Base-by-base conservation (phyloP, 2,888 invertebrate genomes). In the Thyatira batis region DNA sequence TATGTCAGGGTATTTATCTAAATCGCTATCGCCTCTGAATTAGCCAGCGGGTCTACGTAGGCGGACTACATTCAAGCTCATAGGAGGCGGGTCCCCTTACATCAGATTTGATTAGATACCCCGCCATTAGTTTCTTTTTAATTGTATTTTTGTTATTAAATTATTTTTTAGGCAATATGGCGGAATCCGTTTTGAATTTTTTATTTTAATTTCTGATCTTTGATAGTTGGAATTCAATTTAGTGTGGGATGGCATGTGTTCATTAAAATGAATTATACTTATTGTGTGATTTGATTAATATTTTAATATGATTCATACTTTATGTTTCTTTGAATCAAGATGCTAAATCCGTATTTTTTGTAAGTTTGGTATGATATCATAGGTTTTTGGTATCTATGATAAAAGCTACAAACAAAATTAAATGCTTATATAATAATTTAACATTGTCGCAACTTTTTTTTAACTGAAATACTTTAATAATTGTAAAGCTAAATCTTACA, bases 91-190 rank as follows among this genome's bases (percentile, higher is more conserved):
- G 77, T 66, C 72, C 57, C 71, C 60, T 74, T 78, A 83, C 79
- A 80, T 84, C 76, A 72, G 80, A 81, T 83, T 83, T 85, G 87
- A 89, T 89, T 89, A 89, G 82, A 85, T 84, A 85, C 76, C 79
- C 76, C 81, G 79, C 80, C 85, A 82, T 84, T 83, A 78, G 74
- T 80, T 84, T 80, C 78, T 78, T 76, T n/a, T 69, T 72, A 81
- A 81, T 77, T 76, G 78, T 81, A 79, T 81, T 82, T 81, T 80
- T 78, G 77, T 80, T 82, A 75, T 71, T 69, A 74, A 70, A 73
- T 68, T 67, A 66, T 61, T 64, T 70, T 77, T 67, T 67, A 67
- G 61, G 70, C 61, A 57, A 56, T 54, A 55, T 57, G 49, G 55
- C 51, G 56, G 55, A 55, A 58, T 57, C 54, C 17, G 25, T 39